Base-by-base conservation (phyloP, 2,888 invertebrate species). In the Dichetophora obliterata region DNA sequence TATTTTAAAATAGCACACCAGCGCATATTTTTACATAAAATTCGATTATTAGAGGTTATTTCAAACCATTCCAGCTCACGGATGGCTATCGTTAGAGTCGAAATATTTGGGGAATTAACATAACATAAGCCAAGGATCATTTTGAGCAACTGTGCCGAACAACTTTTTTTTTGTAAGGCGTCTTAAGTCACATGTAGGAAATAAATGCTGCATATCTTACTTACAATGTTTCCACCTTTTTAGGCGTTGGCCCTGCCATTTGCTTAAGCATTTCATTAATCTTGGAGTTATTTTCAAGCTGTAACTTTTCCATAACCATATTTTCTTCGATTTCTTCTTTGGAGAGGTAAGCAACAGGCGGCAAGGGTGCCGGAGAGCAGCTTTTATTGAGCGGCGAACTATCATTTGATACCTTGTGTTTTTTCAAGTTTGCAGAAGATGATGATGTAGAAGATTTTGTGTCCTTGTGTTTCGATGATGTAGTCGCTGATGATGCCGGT, bases 161-260 rank as follows among this genome's bases (percentile, higher is more conserved):
- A 31, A 31, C 31, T 31, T 31, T 31, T 31, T 31, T 31, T 31
- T 31, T 31, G 31, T 31, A 31, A 31, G 31, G 31, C 31, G 31
- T 5, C 31, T 31, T 31, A 31, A 31, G n/a, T n/a, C n/a, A n/a
- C n/a, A n/a, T n/a, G n/a, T n/a, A n/a, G n/a, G n/a, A 14, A 2
- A 43, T 43, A 11, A 43, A 43, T 43, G 3, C 6, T 2, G 3
- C 4, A 5, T 4, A n/a, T 63, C n/a, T 48, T 76, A 76, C 75
- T 80, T 75, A 81, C 81, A 80, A 75, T n/a, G 76, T 76, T 66
- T 79, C 73, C 16, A 81, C 81, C 76, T 76, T 73, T 73, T 75
- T 75, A 22, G 81, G 81, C 5, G 75, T 75, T 5, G 78, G 75
- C 48, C 65, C 63, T 50, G 50, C 68, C 63, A 80, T 59, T 77